Base-by-base conservation (phyloP, 2,888 invertebrate species). In the Lysandra bellargus region DNA sequence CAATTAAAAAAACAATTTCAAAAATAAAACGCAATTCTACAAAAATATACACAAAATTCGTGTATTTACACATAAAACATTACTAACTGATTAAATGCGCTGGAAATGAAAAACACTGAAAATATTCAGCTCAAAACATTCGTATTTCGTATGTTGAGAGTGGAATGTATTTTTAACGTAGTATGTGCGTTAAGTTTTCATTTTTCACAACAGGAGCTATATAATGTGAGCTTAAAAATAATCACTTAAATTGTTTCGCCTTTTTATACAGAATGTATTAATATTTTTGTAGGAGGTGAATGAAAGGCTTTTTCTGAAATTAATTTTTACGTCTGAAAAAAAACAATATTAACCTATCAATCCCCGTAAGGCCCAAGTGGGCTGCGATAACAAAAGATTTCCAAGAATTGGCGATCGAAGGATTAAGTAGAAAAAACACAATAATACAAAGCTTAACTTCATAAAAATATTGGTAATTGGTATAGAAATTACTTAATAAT, bases 61-160 rank as follows among this genome's bases (percentile, higher is more conserved):
- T 69, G 12, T 30, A 69, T 69, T 64, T 64, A 30, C 30, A 30
- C 30, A 64, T 64, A 9, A 69, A 37, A 69, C 1, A 69, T 69
- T 33, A 69, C 9, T 4, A 69, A 69, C 33, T 69, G 69, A 69
- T 69, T 69, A 33, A 69, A 69, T 37, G 12, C 69, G 33, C 14
- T 69, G 69, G 17, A 69, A 69, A 69, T 17, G 4, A 69, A 69
- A 69, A 69, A 69, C 69, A 69, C 69, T 69, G 69, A 37, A 69
- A 37, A 69, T 69, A 37, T 33, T 4, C 37, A 69, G 5, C 33
- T 69, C 14, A 33, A 33, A 69, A 69, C 14, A 14, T 69, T 69
- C 37, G 69, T 64, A 23, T 23, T 23, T 23, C 53, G 57, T 69
- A 17, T 37, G 33, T 33, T 69, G 69, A 69, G 14, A 69, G 33